Base-by-base conservation (phyloP, 2,888 invertebrate species). In the Taenaris catops region DNA sequence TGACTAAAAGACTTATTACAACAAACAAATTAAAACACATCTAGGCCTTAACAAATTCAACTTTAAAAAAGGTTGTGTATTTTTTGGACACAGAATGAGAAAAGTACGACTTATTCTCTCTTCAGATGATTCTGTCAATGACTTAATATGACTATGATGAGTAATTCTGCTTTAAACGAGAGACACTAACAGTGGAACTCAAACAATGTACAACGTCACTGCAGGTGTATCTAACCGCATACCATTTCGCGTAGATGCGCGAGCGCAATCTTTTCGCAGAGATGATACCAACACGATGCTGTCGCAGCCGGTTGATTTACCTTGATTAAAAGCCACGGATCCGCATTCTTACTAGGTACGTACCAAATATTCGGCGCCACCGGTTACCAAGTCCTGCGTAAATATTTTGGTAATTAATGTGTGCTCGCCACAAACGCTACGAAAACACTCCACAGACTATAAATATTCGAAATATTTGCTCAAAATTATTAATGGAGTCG, bases 341-440 rank as follows among this genome's bases (percentile, higher is more conserved):
- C 84, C 84, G 84, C 84, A 86, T 86, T 86, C 84, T 79, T 78
- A 67, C 60, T 66, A 31, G 24, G 16, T 18, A 68, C 65, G 68
- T 71, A 48, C 44, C 44, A 41, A 51, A 63, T 57, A 59, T 61
- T 63, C 66, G 68, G 71, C 76, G 78, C 78, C 76, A 68, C 58
- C 55, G 52, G 49, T 48, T 41, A 44, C 48, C 44, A 47, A 45
- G 56, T 61, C 58, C 58, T 60, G 63, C 67, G 73, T 72, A 70
- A 80, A 81, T 79, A 79, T 83, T 79, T 80, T 74, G 71, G 72
- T 78, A 81, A 80, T 78, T 78, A 78, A 80, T 74, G 60, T 63
- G 58, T 64, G 66, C 58, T 58, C 56, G 59, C 59, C 62, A 49
- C 56, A 51, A 49, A 58, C 49, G 46, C 49, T 51, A 58, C 53